Evolutionary conservation across 2,113 vertebrate species (phyloP).

Genomic region (Dolichotis patagonum): DNA sequence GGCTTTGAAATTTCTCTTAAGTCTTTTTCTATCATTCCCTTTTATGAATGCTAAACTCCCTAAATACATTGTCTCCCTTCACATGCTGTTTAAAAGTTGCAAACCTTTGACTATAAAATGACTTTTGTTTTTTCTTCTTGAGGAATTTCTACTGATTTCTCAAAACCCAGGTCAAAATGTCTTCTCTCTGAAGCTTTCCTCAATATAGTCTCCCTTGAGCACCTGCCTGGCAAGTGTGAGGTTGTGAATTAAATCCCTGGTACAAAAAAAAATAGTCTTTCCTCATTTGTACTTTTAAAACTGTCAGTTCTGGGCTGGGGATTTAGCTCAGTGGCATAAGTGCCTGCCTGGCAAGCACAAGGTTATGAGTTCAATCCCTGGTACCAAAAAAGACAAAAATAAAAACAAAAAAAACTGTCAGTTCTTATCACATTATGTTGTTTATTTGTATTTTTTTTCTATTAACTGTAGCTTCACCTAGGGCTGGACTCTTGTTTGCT

Average conservation of each 20-base stretch:
- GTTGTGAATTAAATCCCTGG: no score
- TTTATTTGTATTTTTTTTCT: constrained; percentile 42
- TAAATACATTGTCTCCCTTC: not conserved
- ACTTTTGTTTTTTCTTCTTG: not conserved
- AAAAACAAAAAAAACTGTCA: not conserved
- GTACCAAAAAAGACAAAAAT: no score
- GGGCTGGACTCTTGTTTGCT: not conserved
- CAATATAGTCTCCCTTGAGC: not conserved
- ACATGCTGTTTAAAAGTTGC: not conserved
- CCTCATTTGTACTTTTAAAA: not conserved
- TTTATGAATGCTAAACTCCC: not conserved
- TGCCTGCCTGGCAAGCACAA: no score
- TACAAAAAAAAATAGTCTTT: no score
- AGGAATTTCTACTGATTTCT: not conserved
- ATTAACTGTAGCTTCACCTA: not conserved
- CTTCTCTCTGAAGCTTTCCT: not conserved
- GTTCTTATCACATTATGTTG: not conserved
- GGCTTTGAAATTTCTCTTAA: not conserved
- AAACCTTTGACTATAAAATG: not conserved
- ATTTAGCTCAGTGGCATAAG: no score
- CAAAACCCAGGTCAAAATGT: constrained; percentile 24
- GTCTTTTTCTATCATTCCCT: not conserved
- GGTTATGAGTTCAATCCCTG: no score
- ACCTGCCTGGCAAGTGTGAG: no score
- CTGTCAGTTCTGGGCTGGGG: not conserved